Percentiles rank a stretch among this genome's conserved stretches.
phyloP scores from a whole-genome alignment of 2,888 invertebrate species.

The Dynastes hyllus region DNA sequence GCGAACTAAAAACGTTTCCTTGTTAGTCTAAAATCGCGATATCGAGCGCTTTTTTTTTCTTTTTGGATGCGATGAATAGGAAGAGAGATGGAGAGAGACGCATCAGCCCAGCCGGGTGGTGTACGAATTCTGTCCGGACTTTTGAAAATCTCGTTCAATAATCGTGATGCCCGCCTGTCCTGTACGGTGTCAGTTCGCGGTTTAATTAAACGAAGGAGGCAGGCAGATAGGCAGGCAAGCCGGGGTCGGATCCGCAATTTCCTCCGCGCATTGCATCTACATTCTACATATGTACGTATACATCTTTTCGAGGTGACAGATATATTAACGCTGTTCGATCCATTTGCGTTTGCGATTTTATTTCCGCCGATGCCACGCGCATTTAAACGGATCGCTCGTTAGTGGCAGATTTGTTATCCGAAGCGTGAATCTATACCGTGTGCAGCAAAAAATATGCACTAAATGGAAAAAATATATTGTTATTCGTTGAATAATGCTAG shows the following conservation, averaged over 20 bases:
- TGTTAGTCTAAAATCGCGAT: too few relatives aligned
- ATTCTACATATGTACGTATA: neutral
- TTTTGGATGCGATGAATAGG: too few relatives aligned
- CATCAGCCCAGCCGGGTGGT: too few relatives aligned
- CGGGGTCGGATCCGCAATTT: conserved; percentile 20
- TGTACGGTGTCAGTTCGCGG: conserved; percentile 52
- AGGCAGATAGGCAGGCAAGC: conserved; percentile 8
- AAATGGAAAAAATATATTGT: too few relatives aligned
- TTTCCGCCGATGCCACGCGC: neutral
- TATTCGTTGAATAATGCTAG: too few relatives aligned
- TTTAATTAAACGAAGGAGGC: conserved; percentile 53
- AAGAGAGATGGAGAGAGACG: too few relatives aligned
- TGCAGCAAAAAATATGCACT: too few relatives aligned
- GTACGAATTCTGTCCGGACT: conserved; percentile 3
- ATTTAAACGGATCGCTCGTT: conserved; percentile 10
- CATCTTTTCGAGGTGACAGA: conserved; percentile 37
- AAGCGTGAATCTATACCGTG: conserved; percentile 12
- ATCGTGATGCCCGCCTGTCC: conserved; percentile 47
- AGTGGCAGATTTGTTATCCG: conserved; percentile 14
- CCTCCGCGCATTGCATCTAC: neutral
- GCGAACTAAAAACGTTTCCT: too few relatives aligned
- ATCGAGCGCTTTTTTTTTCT: too few relatives aligned
- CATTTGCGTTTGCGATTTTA: conserved; percentile 33
- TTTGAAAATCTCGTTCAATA: conserved; percentile 41
- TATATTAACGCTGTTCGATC: conserved; percentile 40